phyloP scores from a whole-genome alignment of 2,888 invertebrate genomes.

The Ornithoptera priamus region DNA sequence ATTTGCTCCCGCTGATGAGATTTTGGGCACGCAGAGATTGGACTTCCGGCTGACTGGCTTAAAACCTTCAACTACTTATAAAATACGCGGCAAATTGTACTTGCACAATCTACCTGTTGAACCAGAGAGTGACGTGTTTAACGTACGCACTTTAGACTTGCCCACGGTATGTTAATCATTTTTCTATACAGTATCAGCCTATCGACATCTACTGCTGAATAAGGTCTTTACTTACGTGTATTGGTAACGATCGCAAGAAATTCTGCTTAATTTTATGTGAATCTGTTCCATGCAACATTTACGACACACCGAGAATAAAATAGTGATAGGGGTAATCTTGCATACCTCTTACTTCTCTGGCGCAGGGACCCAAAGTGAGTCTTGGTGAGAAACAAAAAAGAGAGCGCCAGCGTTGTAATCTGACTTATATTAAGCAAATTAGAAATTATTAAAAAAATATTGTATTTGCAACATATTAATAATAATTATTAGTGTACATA shows the following conservation, averaged over 20 bases:
- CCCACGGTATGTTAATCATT: conserved; percentile 50
- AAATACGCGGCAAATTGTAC: conserved; percentile 89
- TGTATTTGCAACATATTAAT: background rate
- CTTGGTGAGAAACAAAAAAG: too few species aligned
- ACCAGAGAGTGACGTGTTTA: conserved; percentile 88
- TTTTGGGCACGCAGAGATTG: conserved; percentile 91
- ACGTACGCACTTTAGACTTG: conserved; percentile 83
- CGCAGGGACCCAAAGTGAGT: too few species aligned
- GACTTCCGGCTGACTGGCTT: conserved; percentile 90
- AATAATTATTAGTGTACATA: background rate
- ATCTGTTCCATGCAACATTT: too few species aligned
- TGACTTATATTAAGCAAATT: too few species aligned
- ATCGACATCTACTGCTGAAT: too few species aligned
- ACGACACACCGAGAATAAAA: too few species aligned
- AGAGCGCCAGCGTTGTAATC: too few species aligned
- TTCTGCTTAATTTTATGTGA: too few species aligned
- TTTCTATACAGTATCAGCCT: background rate
- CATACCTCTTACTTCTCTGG: too few species aligned
- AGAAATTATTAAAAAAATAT: conserved; percentile 58
- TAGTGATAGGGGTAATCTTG: too few species aligned
- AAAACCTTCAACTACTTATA: conserved; percentile 89
- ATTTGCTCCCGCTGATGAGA: conserved; percentile 91
- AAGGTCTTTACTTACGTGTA: too few species aligned
- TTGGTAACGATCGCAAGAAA: too few species aligned
- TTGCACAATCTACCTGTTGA: conserved; percentile 88